Evolutionary conservation across 2,888 invertebrate genomes (phyloP).

Genomic region (Drosophila ustulata): DNA sequence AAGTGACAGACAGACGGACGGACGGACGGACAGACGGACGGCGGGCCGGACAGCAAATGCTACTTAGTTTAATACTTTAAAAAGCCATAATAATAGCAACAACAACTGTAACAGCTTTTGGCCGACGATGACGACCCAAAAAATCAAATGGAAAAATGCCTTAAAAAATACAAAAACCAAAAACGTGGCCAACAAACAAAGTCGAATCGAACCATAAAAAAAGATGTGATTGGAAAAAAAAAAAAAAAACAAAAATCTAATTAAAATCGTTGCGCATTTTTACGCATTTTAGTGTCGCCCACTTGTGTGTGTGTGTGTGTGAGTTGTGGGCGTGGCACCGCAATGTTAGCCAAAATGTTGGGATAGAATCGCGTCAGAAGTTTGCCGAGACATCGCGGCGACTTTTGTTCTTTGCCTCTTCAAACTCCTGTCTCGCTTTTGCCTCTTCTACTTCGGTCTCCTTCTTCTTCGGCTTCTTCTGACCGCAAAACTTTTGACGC

Average conservation of each 20-base stretch:
- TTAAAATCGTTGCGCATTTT: constrained; percentile 36
- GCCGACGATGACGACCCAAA: constrained; percentile 55
- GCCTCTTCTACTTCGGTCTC: background rate
- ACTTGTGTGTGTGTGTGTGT: background rate
- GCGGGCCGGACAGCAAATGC: constrained; percentile 44
- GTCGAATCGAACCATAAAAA: constrained; percentile 4
- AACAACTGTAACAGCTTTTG: constrained; percentile 20
- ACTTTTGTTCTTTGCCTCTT: constrained; percentile 22
- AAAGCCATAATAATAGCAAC: constrained; percentile 71
- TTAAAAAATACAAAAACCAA: constrained; percentile 9
- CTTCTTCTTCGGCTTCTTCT: constrained; percentile 12
- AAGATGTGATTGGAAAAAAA: background rate
- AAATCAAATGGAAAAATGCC: constrained; percentile 12
- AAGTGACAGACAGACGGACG: constrained; percentile 27
- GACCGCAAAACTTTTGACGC: constrained; percentile 71
- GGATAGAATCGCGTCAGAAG: constrained; percentile 12
- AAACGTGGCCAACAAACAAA: constrained; percentile 12
- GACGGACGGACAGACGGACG: constrained; percentile 19
- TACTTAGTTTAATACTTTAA: constrained; percentile 78
- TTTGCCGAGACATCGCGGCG: constrained; percentile 53
- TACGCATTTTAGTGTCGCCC: constrained; percentile 42
- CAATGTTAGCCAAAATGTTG: constrained; percentile 3
- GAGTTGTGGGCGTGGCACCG: constrained; percentile 1
- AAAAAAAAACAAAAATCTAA: constrained; percentile 26
- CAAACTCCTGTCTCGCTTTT: background rate